phyloP scores from a whole-genome alignment of 2,888 invertebrate species.

The Helleia helle region DNA sequence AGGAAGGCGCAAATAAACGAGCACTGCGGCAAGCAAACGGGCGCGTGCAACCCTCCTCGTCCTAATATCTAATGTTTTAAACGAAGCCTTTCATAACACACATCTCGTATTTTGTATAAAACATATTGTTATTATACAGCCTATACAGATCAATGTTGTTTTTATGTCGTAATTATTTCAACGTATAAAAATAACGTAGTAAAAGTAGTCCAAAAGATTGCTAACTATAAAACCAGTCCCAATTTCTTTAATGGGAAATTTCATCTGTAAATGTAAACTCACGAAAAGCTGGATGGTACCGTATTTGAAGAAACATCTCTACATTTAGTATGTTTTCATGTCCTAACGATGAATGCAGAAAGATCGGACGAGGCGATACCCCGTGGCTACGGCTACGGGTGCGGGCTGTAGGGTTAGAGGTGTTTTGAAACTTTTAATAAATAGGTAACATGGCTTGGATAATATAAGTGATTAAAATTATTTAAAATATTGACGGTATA shows the following conservation, averaged over 20 bases:
- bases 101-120: too few relatives aligned
- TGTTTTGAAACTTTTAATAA: too few relatives aligned
- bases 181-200: too few relatives aligned
- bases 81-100: constrained; percentile 18
- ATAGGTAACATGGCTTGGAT: too few relatives aligned
- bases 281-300: constrained; percentile 53
- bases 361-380: constrained; percentile 61
- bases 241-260: constrained; percentile 67
- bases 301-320: constrained; percentile 46
- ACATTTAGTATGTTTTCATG: constrained; percentile 55
- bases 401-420: not conserved
- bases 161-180: too few relatives aligned
- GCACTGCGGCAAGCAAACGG: constrained; percentile 51
- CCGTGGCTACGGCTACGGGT: constrained; percentile 25
- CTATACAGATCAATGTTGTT: too few relatives aligned
- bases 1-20: constrained; percentile 69
- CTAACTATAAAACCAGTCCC: constrained; percentile 22
- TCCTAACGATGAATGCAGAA: constrained; percentile 54
- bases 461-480: too few relatives aligned
- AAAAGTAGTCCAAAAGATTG: too few relatives aligned
- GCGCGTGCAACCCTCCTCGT: constrained; percentile 29
- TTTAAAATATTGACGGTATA: too few relatives aligned
- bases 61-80: constrained; percentile 28
- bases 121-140: too few relatives aligned
- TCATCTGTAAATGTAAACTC: constrained; percentile 43